Percentiles rank a stretch among this genome's conserved stretches.
These are phyloP conservation scores for Atethmia centrago DNA, from an alignment of 2,888 invertebrate genomes.

Conservation along the genomic window DNA sequence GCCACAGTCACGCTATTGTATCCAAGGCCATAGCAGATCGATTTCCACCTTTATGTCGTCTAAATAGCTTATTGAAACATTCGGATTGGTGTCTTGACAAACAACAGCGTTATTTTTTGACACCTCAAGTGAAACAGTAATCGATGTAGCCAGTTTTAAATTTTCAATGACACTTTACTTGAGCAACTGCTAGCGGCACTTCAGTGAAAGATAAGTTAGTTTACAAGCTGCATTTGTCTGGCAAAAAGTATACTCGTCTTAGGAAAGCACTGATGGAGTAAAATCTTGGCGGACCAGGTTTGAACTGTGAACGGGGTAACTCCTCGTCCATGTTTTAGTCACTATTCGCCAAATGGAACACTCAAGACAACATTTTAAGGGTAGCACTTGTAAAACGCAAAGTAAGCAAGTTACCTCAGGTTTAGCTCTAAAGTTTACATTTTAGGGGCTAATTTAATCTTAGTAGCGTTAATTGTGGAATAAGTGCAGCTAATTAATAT, in stretches of 20 bases:
- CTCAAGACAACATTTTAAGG: constrained; percentile 29
- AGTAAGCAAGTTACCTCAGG: constrained; percentile 30
- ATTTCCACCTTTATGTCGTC: constrained; percentile 51
- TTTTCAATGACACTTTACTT: not conserved
- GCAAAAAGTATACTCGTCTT: not conserved
- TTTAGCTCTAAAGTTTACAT: constrained; percentile 25
- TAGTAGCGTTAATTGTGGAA: constrained; percentile 28
- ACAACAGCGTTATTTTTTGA: not conserved
- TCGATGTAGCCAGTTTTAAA: not conserved
- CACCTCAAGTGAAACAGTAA: not conserved
- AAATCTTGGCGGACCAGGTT: constrained; percentile 9
- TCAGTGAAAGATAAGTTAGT: not conserved
- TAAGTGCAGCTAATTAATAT: constrained; percentile 69
- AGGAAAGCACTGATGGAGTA: not conserved
- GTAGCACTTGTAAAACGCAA: constrained; percentile 13
- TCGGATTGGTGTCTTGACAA: constrained; percentile 7
- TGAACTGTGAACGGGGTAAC: constrained; percentile 12
- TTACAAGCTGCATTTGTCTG: not conserved
- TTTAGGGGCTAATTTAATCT: constrained; percentile 37
- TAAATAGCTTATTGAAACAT: constrained; percentile 38
- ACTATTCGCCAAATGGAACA: constrained; percentile 36
- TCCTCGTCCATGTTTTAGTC: constrained; percentile 38
- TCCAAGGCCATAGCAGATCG: constrained; percentile 56
- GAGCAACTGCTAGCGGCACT: no score
- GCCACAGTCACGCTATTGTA: constrained; percentile 59